A percentile compares a stretch with the other conserved stretches of the same genome.
Conservation (phyloP, 2,113 vertebrate species). For the Willisornis vidua region DNA sequence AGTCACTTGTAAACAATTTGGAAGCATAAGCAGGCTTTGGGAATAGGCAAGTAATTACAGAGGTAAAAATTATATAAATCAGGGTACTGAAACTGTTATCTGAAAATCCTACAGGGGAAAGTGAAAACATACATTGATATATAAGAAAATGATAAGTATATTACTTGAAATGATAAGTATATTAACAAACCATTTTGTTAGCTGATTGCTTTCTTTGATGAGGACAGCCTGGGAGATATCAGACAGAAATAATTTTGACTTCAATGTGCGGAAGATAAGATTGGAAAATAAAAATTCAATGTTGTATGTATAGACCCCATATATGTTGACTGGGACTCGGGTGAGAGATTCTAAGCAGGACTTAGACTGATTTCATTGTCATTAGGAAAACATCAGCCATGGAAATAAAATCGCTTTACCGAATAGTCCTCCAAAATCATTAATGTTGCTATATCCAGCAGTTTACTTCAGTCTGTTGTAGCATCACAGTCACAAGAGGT, state of each 20-base stretch:
- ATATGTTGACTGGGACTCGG: accelerated
- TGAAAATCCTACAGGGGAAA: background rate
- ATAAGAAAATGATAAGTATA: background rate
- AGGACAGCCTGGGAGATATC: background rate
- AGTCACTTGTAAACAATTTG: constrained; percentile 5
- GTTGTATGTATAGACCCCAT: background rate
- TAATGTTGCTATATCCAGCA: background rate
- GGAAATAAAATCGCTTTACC: background rate
- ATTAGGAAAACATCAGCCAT: background rate
- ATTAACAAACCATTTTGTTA: background rate
- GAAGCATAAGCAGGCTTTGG: background rate
- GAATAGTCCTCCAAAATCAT: background rate
- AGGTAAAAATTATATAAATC: constrained; percentile 15
- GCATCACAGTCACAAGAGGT: background rate
- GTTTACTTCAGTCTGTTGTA: background rate
- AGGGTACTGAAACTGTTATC: background rate
- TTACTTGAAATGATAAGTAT: background rate
- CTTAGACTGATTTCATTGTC: background rate
- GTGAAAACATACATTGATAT: background rate
- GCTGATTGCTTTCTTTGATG: background rate
- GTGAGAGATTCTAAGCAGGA: background rate
- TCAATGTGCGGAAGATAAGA: background rate
- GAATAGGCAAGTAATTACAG: background rate
- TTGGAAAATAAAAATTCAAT: background rate
- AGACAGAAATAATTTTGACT: background rate